Evolutionary conservation across 2,113 vertebrate genomes (phyloP).

Genomic region (Amia ocellicauda): DNA sequence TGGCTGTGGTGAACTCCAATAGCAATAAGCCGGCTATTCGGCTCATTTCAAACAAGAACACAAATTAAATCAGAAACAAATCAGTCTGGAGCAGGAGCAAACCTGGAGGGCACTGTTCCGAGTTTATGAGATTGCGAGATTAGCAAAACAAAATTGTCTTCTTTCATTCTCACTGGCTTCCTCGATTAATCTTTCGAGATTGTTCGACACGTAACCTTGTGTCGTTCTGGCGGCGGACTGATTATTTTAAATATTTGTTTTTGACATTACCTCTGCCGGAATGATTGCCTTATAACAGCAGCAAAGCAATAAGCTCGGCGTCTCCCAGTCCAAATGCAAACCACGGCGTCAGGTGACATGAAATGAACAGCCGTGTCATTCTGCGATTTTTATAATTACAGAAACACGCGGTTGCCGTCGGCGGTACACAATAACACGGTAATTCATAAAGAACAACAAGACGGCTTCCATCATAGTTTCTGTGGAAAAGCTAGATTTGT

Average conservation of each 20-base stretch:
- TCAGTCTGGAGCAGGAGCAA: slow-evolving; percentile 12
- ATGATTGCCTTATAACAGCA: neutral
- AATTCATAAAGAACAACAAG: too few relatives aligned
- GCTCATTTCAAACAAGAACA: slow-evolving; percentile 10
- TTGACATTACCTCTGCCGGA: neutral
- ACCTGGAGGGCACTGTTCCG: slow-evolving; percentile 8
- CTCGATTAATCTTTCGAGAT: slow-evolving; percentile 12
- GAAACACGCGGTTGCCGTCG: too few relatives aligned
- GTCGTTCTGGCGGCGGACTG: neutral
- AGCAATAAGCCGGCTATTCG: slow-evolving; percentile 2
- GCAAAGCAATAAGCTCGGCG: neutral
- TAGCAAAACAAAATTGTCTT: slow-evolving; percentile 15
- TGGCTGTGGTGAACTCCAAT: slow-evolving; percentile 13
- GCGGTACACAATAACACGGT: too few relatives aligned
- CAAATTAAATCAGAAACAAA: slow-evolving; percentile 14
- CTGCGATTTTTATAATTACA: too few relatives aligned
- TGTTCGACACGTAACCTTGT: slow-evolving; percentile 7
- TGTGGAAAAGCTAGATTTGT: too few relatives aligned
- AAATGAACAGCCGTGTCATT: too few relatives aligned
- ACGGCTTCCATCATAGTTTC: too few relatives aligned
- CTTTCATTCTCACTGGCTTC: neutral
- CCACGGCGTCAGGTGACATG: too few relatives aligned
- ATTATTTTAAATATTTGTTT: slow-evolving; percentile 14
- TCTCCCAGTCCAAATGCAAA: too few relatives aligned
- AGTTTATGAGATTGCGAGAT: slow-evolving; percentile 14